Evolutionary conservation across 2,113 vertebrate species (phyloP).

Genomic region (Amazona guildingii): DNA sequence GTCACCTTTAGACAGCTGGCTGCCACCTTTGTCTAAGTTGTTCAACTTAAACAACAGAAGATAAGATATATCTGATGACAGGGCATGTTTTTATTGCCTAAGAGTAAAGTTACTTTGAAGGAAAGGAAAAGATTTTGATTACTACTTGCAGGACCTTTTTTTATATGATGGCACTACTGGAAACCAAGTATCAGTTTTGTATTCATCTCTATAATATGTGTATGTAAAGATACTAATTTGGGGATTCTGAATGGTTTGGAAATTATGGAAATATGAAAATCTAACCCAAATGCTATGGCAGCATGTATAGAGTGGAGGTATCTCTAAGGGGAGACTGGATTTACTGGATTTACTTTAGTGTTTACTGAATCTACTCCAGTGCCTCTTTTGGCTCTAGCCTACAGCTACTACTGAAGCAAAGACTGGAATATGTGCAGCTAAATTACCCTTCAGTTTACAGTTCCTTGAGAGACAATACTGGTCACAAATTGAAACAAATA

Average conservation of each 20-base stretch:
- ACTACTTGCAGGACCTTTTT: neutral
- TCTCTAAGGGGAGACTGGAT: neutral
- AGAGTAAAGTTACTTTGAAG: neutral
- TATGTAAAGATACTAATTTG: neutral
- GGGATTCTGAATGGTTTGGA: neutral
- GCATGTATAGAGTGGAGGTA: neutral
- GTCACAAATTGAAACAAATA: neutral
- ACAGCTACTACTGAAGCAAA: neutral
- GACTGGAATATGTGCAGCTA: neutral
- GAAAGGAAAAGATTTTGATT: neutral
- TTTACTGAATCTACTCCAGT: neutral
- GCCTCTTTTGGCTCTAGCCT: neutral
- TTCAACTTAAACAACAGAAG: neutral
- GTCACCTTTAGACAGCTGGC: neutral
- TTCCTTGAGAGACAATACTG: neutral
- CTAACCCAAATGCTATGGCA: neutral
- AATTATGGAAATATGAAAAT: neutral
- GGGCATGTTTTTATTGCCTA: neutral
- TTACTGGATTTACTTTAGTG: neutral
- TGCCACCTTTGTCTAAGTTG: neutral
- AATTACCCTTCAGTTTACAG: neutral
- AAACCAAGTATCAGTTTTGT: neutral
- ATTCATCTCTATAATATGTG: neutral
- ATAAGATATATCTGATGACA: neutral
- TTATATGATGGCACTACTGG: neutral